phyloP scores from a whole-genome alignment of 2,113 vertebrate species.

The Gnathonemus echidnorhynchus region DNA sequence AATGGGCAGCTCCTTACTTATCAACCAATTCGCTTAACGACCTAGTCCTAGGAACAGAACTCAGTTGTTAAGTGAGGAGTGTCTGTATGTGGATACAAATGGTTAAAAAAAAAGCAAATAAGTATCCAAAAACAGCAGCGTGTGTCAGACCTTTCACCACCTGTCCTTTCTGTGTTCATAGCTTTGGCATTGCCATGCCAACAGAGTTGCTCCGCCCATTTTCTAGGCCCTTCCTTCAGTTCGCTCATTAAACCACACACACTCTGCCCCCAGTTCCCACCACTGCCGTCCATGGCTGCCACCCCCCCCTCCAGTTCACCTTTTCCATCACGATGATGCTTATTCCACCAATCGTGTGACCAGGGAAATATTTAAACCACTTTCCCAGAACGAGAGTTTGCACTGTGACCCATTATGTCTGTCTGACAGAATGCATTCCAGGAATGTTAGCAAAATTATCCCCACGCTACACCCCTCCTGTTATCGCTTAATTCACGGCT shows the following conservation, averaged over 20 bases:
- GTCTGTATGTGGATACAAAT: neutral
- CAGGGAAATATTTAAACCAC: constrained; percentile 24
- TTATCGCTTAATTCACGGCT: neutral
- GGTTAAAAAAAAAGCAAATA: neutral
- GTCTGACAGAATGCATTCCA: neutral
- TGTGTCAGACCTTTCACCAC: constrained; percentile 28
- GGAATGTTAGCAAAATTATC: neutral
- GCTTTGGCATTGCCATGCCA: constrained; percentile 30
- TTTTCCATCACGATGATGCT: neutral
- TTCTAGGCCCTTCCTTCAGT: constrained; percentile 19
- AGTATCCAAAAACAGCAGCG: constrained; percentile 12
- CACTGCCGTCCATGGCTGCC: constrained; percentile 20
- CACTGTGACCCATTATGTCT: neutral
- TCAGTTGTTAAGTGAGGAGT: too few relatives aligned
- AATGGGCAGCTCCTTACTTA: too few relatives aligned
- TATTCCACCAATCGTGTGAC: neutral
- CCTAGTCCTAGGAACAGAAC: too few relatives aligned
- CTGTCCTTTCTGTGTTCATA: constrained; percentile 29
- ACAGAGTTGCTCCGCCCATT: constrained; percentile 34
- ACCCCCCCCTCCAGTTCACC: constrained; percentile 37
- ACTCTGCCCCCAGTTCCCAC: constrained; percentile 38
- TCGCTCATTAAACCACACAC: constrained; percentile 24
- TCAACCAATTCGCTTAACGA: too few relatives aligned
- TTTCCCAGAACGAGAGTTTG: neutral
- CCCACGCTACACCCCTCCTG: neutral